Evolutionary conservation across 2,797 vertebrate genomes (phyloP), one percentile per base, ranked within the genome.

Genomic region (Moxostoma hubbsi): DNA sequence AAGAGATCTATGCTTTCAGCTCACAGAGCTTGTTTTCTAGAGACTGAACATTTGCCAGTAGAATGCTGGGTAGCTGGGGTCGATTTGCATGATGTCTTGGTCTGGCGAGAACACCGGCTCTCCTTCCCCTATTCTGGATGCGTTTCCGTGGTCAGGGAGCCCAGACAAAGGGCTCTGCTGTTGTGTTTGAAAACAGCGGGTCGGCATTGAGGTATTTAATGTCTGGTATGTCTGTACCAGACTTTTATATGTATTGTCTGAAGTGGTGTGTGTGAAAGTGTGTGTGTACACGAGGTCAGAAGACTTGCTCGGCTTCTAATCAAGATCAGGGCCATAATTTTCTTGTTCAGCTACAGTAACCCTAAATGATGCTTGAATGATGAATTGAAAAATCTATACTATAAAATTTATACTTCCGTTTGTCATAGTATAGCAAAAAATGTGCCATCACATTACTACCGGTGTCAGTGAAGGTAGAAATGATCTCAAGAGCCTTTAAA

Each of bases 181-280:
- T 24, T 2, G 2, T 24, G 18, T 24, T 24, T 24, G 18, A 24
- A 24, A 24, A 24, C 18, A 24, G 18, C 2, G 18, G 18, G 18
- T 24, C 18, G 18, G 18, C 18, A 24, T 24, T 24, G 18, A 24
- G 18, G 18, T 24, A 24, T 1, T 1, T 24, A 24, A 24, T 1
- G 18, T 24, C 18, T 2, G 18, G 18, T 24, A 24, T 24, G 18
- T 24, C 18, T 24, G 18, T 24, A 24, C 18, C 18, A 2, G 18
- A 24, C 18, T 24, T 24, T 24, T 24, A 24, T 75, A 68, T 72
- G 50, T 54, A 57, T 88, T 62, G 79, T 64, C 68, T 71, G 43
- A 70, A 70, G 64, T 73, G n/a, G 66, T 11, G 47, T 69, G 11
- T 66, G 73, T 58, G 15, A 73, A 50, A 61, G 58, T 74, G 57